Evolutionary conservation across 2,888 invertebrate species (phyloP).

Genomic region (Lampropteryx suffumata): DNA sequence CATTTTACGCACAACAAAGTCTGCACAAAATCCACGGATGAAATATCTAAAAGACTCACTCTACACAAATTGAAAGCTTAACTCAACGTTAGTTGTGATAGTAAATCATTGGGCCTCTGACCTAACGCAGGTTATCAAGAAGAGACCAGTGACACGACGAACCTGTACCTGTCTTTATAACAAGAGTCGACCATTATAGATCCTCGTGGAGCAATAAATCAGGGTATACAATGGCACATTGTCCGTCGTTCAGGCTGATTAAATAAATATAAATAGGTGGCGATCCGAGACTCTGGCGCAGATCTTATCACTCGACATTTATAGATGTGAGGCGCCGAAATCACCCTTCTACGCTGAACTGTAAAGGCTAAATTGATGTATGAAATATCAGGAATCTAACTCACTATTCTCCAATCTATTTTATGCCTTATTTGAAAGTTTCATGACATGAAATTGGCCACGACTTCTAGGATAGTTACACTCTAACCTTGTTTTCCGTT

Average conservation of each 20-base stretch:
- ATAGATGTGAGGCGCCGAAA: slow-evolving; percentile 53
- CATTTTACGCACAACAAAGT: too few species aligned
- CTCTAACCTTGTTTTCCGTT: too few species aligned
- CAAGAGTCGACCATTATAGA: slow-evolving; percentile 48
- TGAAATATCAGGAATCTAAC: slow-evolving; percentile 41
- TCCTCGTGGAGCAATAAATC: slow-evolving; percentile 68
- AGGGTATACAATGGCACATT: slow-evolving; percentile 79
- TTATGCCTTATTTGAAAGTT: slow-evolving; percentile 45
- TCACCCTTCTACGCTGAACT: slow-evolving; percentile 50
- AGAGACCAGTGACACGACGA: slow-evolving; percentile 5
- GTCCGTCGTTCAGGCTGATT: slow-evolving; percentile 79
- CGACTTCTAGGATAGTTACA: too few species aligned
- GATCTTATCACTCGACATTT: slow-evolving; percentile 76
- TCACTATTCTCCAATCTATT: slow-evolving; percentile 32
- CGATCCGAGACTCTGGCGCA: slow-evolving; percentile 64
- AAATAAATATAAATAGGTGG: slow-evolving; percentile 80
- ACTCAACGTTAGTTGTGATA: too few species aligned
- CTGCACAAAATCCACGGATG: too few species aligned
- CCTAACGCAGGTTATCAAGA: background rate
- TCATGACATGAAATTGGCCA: slow-evolving; percentile 45
- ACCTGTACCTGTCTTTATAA: slow-evolving; percentile 32
- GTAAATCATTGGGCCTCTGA: background rate
- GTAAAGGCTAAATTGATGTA: slow-evolving; percentile 53
- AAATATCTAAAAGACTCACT: too few species aligned
- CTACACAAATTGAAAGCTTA: too few species aligned